Evolutionary conservation across 2,888 invertebrate genomes (phyloP), one percentile per base, ranked within the genome.

Genomic region (Microctonus hyperodae): DNA sequence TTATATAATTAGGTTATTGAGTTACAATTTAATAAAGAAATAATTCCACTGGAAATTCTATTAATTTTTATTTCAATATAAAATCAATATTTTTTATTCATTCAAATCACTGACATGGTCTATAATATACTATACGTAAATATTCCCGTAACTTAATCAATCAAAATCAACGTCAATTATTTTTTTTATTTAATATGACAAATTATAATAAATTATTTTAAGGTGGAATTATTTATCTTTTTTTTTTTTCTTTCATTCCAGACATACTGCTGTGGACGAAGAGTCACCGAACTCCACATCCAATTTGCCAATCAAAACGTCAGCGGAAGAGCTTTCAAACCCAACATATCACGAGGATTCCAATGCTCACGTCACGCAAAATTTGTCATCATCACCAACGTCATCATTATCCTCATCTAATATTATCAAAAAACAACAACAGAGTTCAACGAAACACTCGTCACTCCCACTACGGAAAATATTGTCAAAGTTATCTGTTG

Each of bases 181-280:
- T n/a, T n/a, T n/a, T n/a, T n/a, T n/a, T n/a, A n/a, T n/a, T n/a
- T n/a, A n/a, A n/a, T n/a, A n/a, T n/a, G n/a, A n/a, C n/a, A n/a
- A n/a, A n/a, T n/a, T n/a, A n/a, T n/a, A n/a, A n/a, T n/a, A n/a
- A n/a, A n/a, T n/a, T n/a, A n/a, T n/a, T n/a, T n/a, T n/a, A n/a
- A n/a, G n/a, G 4, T 28, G 7, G 7, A 22, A 9, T 7, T 22
- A 44, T 20, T 48, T 44, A 7, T 28, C 16, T 20, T 48, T 16
- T 1, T 23, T 56, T 23, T 33, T 65, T 65, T 23, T 65, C 37
- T n/a, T 9, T n/a, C 37, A 40, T 83, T 81, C 1, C 80, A 86
- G 87, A 74, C 85, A 85, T 78, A 77, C 81, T 50, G 86, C 86
- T 23, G 81, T 86, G 66, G 86, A 86, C 74, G 85, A 86, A 71